Evolutionary conservation across 2,113 vertebrate species (phyloP), one percentile per base, ranked within the genome.

Genomic region (Calidris pygmaea): DNA sequence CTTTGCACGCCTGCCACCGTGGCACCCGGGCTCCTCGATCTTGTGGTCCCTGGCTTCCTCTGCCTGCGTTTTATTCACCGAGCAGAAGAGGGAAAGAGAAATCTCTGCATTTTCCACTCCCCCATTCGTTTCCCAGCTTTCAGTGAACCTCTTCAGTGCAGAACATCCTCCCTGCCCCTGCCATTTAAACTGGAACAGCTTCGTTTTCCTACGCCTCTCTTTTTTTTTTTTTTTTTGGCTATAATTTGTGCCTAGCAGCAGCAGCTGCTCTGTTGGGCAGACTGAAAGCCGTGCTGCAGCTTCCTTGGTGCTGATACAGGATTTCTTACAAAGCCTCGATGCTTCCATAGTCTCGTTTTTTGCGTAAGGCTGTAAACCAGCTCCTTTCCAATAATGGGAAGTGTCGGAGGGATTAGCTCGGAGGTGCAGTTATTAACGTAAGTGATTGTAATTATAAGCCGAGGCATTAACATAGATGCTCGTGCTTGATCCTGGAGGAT

Each of bases 391-490:
- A 43, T 1, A 17, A 70, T 2, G 20, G 3, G 56, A 78, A 91
- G 53, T 1, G 2, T 30, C 24, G 87, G 58, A 87, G 66, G 62
- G 74, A 82, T 91, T 94, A 94, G 77, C 73, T 15, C 43, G 84
- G 84, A 95, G 87, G 81, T 63, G 66, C 82, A n/a, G 63, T 92
- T 91, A 89, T 96, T 93, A 95, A 85, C 1, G 1, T 55, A 67
- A 84, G 53, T 75, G 87, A 58, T 87, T 95, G 87, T 91, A 82
- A 75, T 95, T 95, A 76, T 34, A 89, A 96, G 77, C 58, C 15
- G 9, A 87, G 89, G 70, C 58, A 85, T 92, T 95, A 81, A 60
- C 27, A 4, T 24, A 82, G 74, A 41, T 68, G 77, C 48, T 87
- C 8, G 0, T 59, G 62, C 70, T 63, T 75, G 84, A 95, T 94